Percentiles rank a stretch among this genome's conserved stretches.
Evolutionary conservation across 2,888 invertebrate genomes (phyloP).

Genomic region (Hyalella azteca): DNA sequence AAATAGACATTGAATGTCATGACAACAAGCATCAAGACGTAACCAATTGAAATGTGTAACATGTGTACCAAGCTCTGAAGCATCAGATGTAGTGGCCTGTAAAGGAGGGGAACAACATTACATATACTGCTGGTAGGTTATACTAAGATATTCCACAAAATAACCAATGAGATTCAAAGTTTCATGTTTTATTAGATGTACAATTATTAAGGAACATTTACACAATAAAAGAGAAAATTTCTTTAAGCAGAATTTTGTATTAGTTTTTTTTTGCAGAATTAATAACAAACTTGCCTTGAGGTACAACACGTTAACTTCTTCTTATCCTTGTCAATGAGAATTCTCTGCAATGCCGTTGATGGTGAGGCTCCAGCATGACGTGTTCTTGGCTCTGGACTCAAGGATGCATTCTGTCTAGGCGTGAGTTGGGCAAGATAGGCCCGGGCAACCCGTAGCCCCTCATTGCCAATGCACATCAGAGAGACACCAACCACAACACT

Average conservation of each 20-base stretch:
- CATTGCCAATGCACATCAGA: slow-evolving; percentile 9
- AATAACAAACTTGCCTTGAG: not conserved
- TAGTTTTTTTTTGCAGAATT: no score
- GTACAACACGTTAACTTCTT: not conserved
- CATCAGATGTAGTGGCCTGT: slow-evolving; percentile 23
- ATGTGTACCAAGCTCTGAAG: slow-evolving; percentile 55
- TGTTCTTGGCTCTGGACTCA: not conserved
- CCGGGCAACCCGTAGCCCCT: not conserved
- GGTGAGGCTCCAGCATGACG: not conserved
- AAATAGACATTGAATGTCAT: slow-evolving; percentile 59
- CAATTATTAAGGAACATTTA: no score
- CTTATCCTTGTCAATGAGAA: not conserved
- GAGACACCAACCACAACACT: slow-evolving; percentile 1
- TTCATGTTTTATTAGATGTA: no score
- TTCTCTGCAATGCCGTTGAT: not conserved
- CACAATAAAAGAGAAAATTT: no score
- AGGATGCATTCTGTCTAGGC: not conserved
- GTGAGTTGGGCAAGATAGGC: not conserved
- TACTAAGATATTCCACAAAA: no score
- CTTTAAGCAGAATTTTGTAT: no score
- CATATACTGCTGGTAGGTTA: no score
- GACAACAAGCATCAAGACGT: slow-evolving; percentile 59
- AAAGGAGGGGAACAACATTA: no score
- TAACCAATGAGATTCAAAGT: no score
- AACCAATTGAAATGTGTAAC: slow-evolving; percentile 56